phyloP scores from a whole-genome alignment of 23 tunicate genomes.

The Ciona savignyi region DNA sequence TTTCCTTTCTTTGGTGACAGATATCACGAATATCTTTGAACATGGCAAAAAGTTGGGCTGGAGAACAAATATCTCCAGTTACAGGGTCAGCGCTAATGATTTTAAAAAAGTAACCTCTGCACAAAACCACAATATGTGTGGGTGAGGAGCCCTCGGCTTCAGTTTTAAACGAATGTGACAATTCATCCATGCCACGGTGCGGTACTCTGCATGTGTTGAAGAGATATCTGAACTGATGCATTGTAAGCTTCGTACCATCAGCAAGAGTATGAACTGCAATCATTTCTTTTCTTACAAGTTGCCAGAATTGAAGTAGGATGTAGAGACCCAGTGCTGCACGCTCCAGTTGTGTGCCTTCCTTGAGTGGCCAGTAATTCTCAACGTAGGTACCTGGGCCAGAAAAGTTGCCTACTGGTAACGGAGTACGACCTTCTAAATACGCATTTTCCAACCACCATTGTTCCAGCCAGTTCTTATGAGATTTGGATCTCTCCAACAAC shows the following conservation, averaged over 20 bases:
- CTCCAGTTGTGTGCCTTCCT: conserved; percentile 60
- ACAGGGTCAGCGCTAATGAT: conserved; percentile 27
- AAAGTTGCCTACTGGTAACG: conserved; percentile 54
- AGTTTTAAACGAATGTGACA: conserved; percentile 47
- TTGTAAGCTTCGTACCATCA: conserved; percentile 32
- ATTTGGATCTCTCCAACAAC: conserved; percentile 32
- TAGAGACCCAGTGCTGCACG: conserved; percentile 27
- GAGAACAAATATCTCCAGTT: conserved; percentile 31
- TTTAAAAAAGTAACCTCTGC: conserved; percentile 53
- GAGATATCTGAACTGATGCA: conserved; percentile 76
- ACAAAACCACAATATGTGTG: conserved; percentile 51
- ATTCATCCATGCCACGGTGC: conserved; percentile 29
- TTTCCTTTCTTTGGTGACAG: conserved; percentile 4
- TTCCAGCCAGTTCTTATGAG: conserved; percentile 66
- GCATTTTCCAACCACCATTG: conserved; percentile 82
- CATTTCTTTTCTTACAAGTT: too few relatives aligned
- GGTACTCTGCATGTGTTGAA: conserved; percentile 81
- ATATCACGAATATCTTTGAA: conserved; percentile 14
- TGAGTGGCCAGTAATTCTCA: conserved; percentile 54
- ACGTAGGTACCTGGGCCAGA: conserved; percentile 75
- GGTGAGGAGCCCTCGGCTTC: conserved; percentile 61
- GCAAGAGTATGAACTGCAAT: conserved; percentile 21
- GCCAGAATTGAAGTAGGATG: conserved; percentile 32
- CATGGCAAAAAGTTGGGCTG: conserved; percentile 36
- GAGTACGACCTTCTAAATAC: conserved; percentile 41